Evolutionary conservation across 2,113 vertebrate genomes (phyloP).

Genomic region (Lipophrys pholis): DNA sequence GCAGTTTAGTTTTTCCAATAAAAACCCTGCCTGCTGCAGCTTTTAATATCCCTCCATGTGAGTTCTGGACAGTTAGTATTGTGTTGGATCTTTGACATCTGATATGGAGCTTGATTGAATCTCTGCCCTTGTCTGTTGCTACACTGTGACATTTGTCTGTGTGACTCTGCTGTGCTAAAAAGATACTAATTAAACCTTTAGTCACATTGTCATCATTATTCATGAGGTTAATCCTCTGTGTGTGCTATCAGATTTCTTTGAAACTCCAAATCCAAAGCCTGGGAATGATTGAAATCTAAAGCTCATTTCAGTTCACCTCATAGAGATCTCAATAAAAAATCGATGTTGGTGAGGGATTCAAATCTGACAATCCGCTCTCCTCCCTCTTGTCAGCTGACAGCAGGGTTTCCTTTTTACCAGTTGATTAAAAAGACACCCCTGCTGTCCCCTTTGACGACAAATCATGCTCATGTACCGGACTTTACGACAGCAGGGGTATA

Average conservation of each 20-base stretch:
- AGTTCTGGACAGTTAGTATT: background rate
- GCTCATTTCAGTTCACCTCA: slow-evolving; percentile 37
- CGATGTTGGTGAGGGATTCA: slow-evolving; percentile 48
- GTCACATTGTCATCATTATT: slow-evolving; percentile 26
- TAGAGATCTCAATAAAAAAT: slow-evolving; percentile 59
- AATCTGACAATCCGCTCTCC: slow-evolving; percentile 28
- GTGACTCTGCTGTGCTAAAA: slow-evolving; percentile 4
- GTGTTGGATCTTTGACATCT: background rate
- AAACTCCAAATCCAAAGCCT: slow-evolving; percentile 19
- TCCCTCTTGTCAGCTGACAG: slow-evolving; percentile 38
- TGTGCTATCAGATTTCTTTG: slow-evolving; percentile 21
- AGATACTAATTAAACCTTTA: slow-evolving; percentile 14
- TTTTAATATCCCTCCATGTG: background rate
- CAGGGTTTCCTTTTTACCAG: slow-evolving; percentile 33
- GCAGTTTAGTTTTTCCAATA: too few relatives aligned
- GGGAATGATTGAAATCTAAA: slow-evolving; percentile 32
- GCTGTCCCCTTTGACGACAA: slow-evolving; percentile 38
- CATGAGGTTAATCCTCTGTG: slow-evolving; percentile 3
- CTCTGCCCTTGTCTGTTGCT: background rate
- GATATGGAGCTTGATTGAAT: background rate
- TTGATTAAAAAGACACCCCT: slow-evolving; percentile 56
- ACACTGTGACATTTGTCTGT: slow-evolving; percentile 11
- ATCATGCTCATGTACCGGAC: slow-evolving; percentile 18
- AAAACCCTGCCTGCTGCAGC: background rate
- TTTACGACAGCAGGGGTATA: slow-evolving; percentile 15